Conservation (phyloP, 2,113 vertebrate genomes). For the Potamarius usumacintae region DNA sequence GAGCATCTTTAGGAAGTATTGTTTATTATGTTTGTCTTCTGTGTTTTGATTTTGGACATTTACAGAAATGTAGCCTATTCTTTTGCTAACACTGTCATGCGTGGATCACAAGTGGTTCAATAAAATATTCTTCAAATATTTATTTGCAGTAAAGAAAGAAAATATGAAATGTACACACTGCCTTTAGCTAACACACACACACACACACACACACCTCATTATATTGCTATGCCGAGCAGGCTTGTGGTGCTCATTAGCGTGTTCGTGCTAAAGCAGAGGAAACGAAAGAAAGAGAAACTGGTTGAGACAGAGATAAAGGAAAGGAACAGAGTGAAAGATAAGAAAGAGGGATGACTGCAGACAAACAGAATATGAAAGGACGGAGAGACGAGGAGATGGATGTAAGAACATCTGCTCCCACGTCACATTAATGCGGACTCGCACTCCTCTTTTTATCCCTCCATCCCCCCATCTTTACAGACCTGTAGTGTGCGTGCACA, state of each 20-base stretch:
- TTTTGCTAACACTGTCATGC: neutral
- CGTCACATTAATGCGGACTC: constrained; percentile 26
- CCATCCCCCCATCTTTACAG: constrained; percentile 24
- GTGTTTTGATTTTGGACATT: neutral
- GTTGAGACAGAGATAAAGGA: neutral
- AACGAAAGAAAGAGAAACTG: neutral
- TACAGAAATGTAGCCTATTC: neutral
- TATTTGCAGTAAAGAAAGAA: neutral
- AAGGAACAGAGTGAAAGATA: neutral
- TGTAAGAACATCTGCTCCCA: constrained; percentile 17
- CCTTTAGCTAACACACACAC: constrained; percentile 10
- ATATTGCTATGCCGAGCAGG: constrained; percentile 12
- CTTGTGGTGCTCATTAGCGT: neutral
- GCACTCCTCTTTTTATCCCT: constrained; percentile 21
- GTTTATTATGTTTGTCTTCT: neutral
- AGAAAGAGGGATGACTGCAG: neutral
- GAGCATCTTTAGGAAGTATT: neutral
- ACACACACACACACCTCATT: constrained; percentile 6
- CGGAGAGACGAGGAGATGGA: neutral
- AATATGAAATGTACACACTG: neutral
- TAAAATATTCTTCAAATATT: neutral
- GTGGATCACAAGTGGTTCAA: neutral
- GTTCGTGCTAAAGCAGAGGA: neutral
- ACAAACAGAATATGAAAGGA: constrained; percentile 8
- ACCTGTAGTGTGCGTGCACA: constrained; percentile 1